These are phyloP conservation scores for Suricata suricatta DNA, from an alignment of 2,113 vertebrate genomes.

Conservation along the genomic window DNA sequence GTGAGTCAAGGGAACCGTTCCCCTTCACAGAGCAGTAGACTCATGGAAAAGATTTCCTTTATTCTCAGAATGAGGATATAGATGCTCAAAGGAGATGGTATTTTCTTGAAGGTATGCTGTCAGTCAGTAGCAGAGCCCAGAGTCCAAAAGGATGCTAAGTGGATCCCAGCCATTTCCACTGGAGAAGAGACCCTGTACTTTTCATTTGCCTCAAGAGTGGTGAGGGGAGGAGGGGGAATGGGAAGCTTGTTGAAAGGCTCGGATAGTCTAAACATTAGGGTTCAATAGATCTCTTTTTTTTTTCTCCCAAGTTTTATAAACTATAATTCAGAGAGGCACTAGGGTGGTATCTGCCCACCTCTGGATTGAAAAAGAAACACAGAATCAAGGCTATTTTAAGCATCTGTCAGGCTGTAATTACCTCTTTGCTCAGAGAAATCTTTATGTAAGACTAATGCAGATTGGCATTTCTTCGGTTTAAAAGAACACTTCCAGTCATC, in stretches of 20 bases:
- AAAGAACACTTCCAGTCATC: conserved; percentile 66
- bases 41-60: not conserved
- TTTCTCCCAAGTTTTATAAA: conserved; percentile 62
- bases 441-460: conserved; percentile 78
- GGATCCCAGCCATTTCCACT: not conserved
- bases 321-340: conserved; percentile 64
- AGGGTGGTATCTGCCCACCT: conserved; percentile 74
- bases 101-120: not conserved
- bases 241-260: not conserved
- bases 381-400: conserved; percentile 74
- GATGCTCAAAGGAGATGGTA: not conserved
- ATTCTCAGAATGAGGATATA: not conserved
- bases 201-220: not conserved
- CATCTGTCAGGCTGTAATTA: conserved; percentile 76
- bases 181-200: not conserved
- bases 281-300: not conserved
- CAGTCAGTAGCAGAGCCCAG: not conserved
- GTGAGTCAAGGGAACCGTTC: not conserved
- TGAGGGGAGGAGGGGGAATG: not conserved
- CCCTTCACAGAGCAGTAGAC: not conserved
- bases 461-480: conserved; percentile 72
- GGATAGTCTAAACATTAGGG: conserved; percentile 41
- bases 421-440: conserved; percentile 69
- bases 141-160: not conserved
- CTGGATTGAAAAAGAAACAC: conserved; percentile 74